Conservation (phyloP, 2,113 vertebrate genomes). For the Cottus gobio region DNA sequence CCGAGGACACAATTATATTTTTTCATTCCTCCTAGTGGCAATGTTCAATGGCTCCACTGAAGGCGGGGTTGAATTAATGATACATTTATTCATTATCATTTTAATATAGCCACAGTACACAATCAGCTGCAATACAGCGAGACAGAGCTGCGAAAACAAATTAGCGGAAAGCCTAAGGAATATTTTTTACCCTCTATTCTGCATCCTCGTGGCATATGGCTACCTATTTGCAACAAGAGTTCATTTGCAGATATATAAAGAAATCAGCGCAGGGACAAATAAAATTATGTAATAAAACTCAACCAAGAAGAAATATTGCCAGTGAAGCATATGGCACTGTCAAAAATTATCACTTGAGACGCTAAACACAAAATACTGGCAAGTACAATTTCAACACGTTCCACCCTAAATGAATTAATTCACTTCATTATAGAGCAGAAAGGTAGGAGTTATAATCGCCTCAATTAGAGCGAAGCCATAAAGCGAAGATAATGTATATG, state of each 20-base stretch:
- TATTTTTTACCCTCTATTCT: slow-evolving; percentile 69
- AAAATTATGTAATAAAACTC: slow-evolving; percentile 84
- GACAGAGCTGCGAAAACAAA: slow-evolving; percentile 70
- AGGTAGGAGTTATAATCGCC: slow-evolving; percentile 86
- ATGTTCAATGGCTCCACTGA: slow-evolving; percentile 59
- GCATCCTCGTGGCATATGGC: slow-evolving; percentile 83
- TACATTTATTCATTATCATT: slow-evolving; percentile 81
- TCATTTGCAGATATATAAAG: slow-evolving; percentile 81
- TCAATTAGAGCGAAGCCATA: slow-evolving; percentile 85
- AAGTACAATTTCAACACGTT: slow-evolving; percentile 80
- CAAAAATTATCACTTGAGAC: slow-evolving; percentile 82
- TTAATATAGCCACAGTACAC: slow-evolving; percentile 78
- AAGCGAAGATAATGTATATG: slow-evolving; percentile 86
- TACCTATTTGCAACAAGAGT: slow-evolving; percentile 81
- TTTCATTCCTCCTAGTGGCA: slow-evolving; percentile 68
- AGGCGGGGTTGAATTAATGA: slow-evolving; percentile 67
- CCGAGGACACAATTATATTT: slow-evolving; percentile 58
- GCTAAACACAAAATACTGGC: slow-evolving; percentile 78
- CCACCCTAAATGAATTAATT: slow-evolving; percentile 82
- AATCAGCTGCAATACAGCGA: slow-evolving; percentile 74
- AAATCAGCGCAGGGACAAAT: slow-evolving; percentile 80
- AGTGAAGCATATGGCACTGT: slow-evolving; percentile 82
- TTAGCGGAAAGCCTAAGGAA: slow-evolving; percentile 79
- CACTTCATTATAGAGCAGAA: slow-evolving; percentile 85
- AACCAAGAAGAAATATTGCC: slow-evolving; percentile 84